A percentile compares a stretch with the other conserved stretches of the same genome.
Conservation (phyloP, 2,113 vertebrate species). For the Pterocles gutturalis region DNA sequence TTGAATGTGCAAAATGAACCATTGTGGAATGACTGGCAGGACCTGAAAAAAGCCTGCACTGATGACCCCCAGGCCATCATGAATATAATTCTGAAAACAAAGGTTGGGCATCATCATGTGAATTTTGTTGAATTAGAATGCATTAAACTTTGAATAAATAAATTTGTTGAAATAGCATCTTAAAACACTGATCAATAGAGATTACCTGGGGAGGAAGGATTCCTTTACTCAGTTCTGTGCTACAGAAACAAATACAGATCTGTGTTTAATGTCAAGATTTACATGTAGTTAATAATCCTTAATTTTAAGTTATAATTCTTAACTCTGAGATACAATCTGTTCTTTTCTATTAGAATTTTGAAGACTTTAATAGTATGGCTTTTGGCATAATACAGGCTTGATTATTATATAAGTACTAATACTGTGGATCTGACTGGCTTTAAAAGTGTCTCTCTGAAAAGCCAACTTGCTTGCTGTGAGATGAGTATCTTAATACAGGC, state of each 20-base stretch:
- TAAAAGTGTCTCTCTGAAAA: background rate
- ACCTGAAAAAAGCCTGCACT: constrained; percentile 84
- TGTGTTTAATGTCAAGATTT: background rate
- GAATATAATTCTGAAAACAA: constrained; percentile 85
- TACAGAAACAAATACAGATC: background rate
- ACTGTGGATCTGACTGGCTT: background rate
- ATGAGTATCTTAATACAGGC: background rate
- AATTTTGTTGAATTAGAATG: background rate
- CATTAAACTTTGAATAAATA: background rate
- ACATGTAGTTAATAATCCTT: background rate
- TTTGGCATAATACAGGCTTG: background rate
- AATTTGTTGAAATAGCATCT: background rate
- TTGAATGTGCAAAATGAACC: constrained; percentile 80
- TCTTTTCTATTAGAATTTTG: background rate
- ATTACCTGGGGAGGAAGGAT: background rate
- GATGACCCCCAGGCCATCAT: constrained; percentile 83
- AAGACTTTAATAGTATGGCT: background rate
- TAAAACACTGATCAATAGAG: background rate
- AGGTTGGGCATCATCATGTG: constrained; percentile 73
- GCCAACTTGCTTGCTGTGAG: background rate
- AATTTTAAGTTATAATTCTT: background rate
- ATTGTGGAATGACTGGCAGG: constrained; percentile 89
- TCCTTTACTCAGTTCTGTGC: background rate
- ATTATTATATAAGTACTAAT: background rate
- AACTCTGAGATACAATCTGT: background rate